Evolutionary conservation across 2,888 invertebrate genomes (phyloP).

Genomic region (Caenorhabditis plicata): DNA sequence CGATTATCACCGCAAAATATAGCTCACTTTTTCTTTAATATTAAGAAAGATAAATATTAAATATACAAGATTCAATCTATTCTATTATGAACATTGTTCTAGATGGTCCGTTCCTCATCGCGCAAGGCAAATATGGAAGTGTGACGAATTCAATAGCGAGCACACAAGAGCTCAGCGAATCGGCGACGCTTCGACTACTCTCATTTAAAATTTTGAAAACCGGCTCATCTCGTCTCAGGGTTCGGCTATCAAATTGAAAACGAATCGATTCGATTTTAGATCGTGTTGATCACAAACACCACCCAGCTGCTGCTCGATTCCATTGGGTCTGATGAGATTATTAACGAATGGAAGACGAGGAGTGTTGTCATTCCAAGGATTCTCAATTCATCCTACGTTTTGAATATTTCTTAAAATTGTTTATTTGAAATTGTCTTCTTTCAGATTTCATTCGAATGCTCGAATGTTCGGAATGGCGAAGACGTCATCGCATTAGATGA

Average conservation of each 20-base stretch:
- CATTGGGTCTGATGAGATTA: slow-evolving; percentile 5
- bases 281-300: neutral
- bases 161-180: slow-evolving; percentile 8
- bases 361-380: slow-evolving; percentile 26
- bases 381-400: no score
- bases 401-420: no score
- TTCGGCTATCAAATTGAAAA: neutral
- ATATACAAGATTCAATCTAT: no score
- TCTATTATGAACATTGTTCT: slow-evolving; percentile 1
- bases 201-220: slow-evolving; percentile 16
- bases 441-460: slow-evolving; percentile 12
- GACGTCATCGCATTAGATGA: slow-evolving; percentile 28
- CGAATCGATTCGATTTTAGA: neutral
- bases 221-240: slow-evolving; percentile 11
- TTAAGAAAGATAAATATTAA: no score
- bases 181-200: slow-evolving; percentile 19
- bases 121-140: slow-evolving; percentile 22
- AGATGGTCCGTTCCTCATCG: slow-evolving; percentile 26
- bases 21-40: no score
- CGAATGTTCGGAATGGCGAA: slow-evolving; percentile 11
- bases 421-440: neutral
- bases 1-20: no score
- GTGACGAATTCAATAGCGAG: neutral
- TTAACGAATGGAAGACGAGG: slow-evolving; percentile 11
- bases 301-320: slow-evolving; percentile 17